A percentile compares a stretch with the other conserved stretches of the same genome.
Conservation (phyloP, 2,113 vertebrate genomes). For the Varanus salvator region DNA sequence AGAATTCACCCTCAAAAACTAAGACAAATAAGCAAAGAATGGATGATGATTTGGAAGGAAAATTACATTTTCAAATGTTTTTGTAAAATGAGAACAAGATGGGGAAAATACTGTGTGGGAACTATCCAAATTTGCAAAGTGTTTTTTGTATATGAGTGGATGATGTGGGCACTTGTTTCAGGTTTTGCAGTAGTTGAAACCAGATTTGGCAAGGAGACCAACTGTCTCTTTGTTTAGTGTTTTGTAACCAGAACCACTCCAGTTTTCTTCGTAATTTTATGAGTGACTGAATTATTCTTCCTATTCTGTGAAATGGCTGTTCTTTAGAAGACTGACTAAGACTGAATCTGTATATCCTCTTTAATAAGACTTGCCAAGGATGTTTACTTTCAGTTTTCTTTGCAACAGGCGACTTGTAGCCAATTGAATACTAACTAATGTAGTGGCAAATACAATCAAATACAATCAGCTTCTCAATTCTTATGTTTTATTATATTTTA, state of each 20-base stretch:
- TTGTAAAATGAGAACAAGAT: neutral
- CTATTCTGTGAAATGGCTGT: slow-evolving; percentile 39
- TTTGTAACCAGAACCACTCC: neutral
- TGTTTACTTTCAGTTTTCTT: neutral
- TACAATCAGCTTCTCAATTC: too few relatives aligned
- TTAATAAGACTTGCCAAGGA: neutral
- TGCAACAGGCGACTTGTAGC: neutral
- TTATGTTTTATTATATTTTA: too few relatives aligned
- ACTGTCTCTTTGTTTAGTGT: slow-evolving; percentile 19
- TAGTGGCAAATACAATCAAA: neutral
- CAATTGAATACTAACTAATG: neutral
- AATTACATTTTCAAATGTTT: neutral
- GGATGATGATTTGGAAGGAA: neutral
- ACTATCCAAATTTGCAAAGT: neutral
- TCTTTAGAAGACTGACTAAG: slow-evolving; percentile 8
- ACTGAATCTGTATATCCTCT: neutral
- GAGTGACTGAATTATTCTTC: neutral
- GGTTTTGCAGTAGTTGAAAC: slow-evolving; percentile 8
- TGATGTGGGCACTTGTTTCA: neutral
- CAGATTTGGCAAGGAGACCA: slow-evolving; percentile 20
- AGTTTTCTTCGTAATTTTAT: neutral
- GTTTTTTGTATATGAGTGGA: accelerated
- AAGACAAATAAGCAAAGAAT: neutral
- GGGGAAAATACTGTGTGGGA: neutral
- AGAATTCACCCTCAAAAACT: neutral